These are phyloP conservation scores for Dryoscopus gambensis DNA, from an alignment of 2,113 vertebrate genomes.

Conservation along the genomic window DNA sequence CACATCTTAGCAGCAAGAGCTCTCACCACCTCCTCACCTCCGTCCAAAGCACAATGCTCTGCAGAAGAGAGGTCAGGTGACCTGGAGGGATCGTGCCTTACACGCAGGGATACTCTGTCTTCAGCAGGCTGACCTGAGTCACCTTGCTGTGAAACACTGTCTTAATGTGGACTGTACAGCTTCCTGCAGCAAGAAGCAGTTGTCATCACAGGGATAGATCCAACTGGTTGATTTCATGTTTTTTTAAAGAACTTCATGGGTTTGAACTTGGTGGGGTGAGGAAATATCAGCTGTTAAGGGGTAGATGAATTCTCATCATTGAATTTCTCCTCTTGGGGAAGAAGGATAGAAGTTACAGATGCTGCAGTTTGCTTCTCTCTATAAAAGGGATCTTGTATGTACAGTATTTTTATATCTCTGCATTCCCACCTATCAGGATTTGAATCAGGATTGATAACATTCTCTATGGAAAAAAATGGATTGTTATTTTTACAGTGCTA, in stretches of 20 bases:
- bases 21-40: neutral
- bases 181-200: neutral
- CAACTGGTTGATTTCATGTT: neutral
- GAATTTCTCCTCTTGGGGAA: neutral
- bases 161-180: constrained; percentile 23
- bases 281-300: neutral
- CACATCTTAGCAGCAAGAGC: neutral
- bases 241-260: neutral
- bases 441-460: constrained; percentile 20
- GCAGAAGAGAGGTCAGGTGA: neutral
- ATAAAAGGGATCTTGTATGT: constrained; percentile 48
- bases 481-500: constrained; percentile 45
- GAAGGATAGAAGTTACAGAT: constrained; percentile 1
- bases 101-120: neutral
- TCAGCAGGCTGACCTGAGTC: constrained; percentile 22
- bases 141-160: constrained; percentile 13
- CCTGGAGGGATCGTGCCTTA: constrained; percentile 41
- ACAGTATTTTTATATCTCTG: constrained; percentile 62
- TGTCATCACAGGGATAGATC: neutral
- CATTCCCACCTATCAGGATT: constrained; percentile 13
- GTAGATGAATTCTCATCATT: neutral
- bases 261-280: neutral
- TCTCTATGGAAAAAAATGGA: neutral
- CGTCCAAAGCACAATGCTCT: constrained; percentile 11
- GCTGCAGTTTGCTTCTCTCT: constrained; percentile 37